Evolutionary conservation across 2,113 vertebrate genomes (phyloP).

Genomic region (Epinephelus lanceolatus): DNA sequence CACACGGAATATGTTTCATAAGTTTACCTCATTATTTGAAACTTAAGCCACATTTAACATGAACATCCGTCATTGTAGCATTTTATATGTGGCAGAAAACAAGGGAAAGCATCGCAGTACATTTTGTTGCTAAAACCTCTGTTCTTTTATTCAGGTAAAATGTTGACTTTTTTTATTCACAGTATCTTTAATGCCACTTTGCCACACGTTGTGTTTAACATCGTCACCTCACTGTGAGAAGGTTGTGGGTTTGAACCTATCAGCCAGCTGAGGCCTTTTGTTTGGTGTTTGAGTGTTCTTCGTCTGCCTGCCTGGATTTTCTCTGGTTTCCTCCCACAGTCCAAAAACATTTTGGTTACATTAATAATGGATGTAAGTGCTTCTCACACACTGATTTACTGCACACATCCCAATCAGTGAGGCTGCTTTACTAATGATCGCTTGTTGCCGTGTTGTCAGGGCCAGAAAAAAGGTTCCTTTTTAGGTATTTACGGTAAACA

Average conservation of each 20-base stretch:
- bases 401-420: not conserved
- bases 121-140: not conserved
- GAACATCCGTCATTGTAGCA: too few relatives aligned
- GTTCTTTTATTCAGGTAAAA: not conserved
- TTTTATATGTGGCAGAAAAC: too few relatives aligned
- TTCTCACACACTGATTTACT: not conserved
- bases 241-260: not conserved
- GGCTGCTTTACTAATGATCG: too few relatives aligned
- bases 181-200: not conserved
- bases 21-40: too few relatives aligned
- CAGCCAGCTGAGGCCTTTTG: too few relatives aligned
- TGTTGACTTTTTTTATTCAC: not conserved
- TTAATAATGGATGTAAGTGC: not conserved
- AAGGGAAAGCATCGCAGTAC: not conserved
- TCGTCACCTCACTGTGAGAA: not conserved
- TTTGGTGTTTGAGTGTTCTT: not conserved
- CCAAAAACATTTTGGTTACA: not conserved
- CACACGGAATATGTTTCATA: too few relatives aligned
- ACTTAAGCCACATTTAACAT: too few relatives aligned
- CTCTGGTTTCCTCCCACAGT: too few relatives aligned
- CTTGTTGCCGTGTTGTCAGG: not conserved
- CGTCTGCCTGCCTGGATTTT: not conserved
- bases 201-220: not conserved
- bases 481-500: slow-evolving; percentile 16
- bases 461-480: not conserved